Evolutionary conservation across 2,113 vertebrate genomes (phyloP), one percentile per base, ranked within the genome.

Genomic region (Macquaria ambigua): DNA sequence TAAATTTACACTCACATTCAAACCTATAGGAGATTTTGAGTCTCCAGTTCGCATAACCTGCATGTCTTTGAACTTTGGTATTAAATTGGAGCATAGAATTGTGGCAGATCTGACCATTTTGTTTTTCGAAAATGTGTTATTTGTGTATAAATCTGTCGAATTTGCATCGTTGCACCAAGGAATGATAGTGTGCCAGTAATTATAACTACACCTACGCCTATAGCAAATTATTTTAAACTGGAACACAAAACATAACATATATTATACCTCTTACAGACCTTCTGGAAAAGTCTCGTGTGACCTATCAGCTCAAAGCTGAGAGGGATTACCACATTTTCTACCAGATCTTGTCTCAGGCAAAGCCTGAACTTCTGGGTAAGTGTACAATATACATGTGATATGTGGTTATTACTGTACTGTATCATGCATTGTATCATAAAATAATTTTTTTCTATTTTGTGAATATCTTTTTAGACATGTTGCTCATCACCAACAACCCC

Each of bases 251-350:
- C 6, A 31, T 20, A 37, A 46, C 6, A 59, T 39, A 31, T 16
- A 21, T n/a, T 21, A 12, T 55, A 18, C 11, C 71, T 39, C 7
- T 56, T 37, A 75, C 89, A 97, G 97, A 97, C 79, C 97, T 97
- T 81, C 91, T 97, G 85, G 97, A 97, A 93, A 97, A 98, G 87
- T 98, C 97, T 21, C 96, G 97, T 0, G 96, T 97, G 61, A 97
- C 97, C 84, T 98, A 95, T 84, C 97, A 97, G 94, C 96, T 97
- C 41, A 97, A 97, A 89, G 92, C 97, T 74, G 97, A 98, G 90
- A 95, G 97, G 75, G 97, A 97, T 82, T 98, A 98, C 83, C 97
- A 98, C 86, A 97, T 98, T 90, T 98, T 96, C 94, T 98, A 98
- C 89, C 97, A 98, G 95, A 98, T 98, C 74, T 91, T 98, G 86